Percentiles rank a stretch among this genome's conserved stretches.
phyloP scores from a whole-genome alignment of 64 coral and sea anemone genomes.

The Dendrophyllia cribrosa region DNA sequence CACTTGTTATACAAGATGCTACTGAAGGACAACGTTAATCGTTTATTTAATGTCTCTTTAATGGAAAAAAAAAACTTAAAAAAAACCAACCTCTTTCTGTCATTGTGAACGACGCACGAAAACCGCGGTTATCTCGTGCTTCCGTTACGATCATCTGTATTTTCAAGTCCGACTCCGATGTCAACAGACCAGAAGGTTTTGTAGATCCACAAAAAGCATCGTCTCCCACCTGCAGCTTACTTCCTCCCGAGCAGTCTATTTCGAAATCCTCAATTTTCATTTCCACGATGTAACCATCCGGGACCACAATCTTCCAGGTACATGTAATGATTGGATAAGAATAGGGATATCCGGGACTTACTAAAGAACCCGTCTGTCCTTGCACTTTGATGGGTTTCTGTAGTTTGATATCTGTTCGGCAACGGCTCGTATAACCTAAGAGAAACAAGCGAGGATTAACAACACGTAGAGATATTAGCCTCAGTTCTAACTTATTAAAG shows the following conservation, averaged over 20 bases:
- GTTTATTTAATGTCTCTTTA: too few relatives aligned
- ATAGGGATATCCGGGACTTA: constrained; percentile 31
- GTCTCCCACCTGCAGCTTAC: neutral
- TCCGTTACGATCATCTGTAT: constrained; percentile 9
- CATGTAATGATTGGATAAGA: constrained; percentile 41
- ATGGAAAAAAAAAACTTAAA: neutral
- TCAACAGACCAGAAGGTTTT: constrained; percentile 14
- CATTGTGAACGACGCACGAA: constrained; percentile 19
- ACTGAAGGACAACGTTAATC: too few relatives aligned
- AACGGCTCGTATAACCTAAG: constrained; percentile 5
- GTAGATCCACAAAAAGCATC: constrained; percentile 6
- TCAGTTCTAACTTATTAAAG: too few relatives aligned
- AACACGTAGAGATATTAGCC: too few relatives aligned
- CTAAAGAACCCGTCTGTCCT: constrained; percentile 3
- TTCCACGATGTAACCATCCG: constrained; percentile 31
- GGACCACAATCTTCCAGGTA: constrained; percentile 25
- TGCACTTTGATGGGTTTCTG: neutral
- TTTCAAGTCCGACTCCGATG: constrained; percentile 18
- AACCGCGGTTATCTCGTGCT: constrained; percentile 19
- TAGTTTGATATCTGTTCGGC: neutral
- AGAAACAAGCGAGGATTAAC: neutral
- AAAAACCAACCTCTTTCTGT: constrained; percentile 2
- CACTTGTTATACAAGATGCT: too few relatives aligned
- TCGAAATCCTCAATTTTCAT: constrained; percentile 23
- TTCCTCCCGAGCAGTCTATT: neutral